These are phyloP conservation scores for Apotomis betuletana DNA, from an alignment of 2,888 invertebrate species.

Conservation along the genomic window DNA sequence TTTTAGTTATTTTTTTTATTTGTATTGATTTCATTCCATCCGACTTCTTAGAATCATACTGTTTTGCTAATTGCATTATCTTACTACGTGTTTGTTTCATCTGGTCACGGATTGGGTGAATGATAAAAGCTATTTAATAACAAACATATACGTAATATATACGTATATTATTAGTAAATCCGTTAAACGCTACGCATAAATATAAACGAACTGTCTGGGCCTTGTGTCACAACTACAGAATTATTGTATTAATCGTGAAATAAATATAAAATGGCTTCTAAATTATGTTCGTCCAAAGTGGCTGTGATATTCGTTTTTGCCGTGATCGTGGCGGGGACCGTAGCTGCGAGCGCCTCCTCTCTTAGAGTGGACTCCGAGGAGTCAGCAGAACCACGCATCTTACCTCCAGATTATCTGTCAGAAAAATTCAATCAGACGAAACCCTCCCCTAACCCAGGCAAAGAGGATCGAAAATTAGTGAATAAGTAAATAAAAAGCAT, in stretches of 20 bases:
- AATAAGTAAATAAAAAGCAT: too few species aligned
- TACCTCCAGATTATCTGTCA: neutral
- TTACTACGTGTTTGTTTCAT: conserved; percentile 24
- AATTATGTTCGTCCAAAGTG: conserved; percentile 4
- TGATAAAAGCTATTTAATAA: conserved; percentile 37
- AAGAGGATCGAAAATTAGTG: neutral
- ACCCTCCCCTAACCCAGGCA: neutral
- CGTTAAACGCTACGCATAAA: conserved; percentile 29
- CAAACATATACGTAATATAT: conserved; percentile 19
- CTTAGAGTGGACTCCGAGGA: conserved; percentile 5
- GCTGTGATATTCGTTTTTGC: conserved; percentile 18
- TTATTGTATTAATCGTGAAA: neutral
- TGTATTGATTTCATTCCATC: too few species aligned
- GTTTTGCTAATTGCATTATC: conserved; percentile 20
- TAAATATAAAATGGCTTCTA: conserved; percentile 18
- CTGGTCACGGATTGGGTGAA: conserved; percentile 23
- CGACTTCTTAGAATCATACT: conserved; percentile 17
- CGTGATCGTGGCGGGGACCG: conserved; percentile 8
- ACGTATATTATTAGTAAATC: conserved; percentile 32
- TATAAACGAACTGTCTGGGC: conserved; percentile 23
- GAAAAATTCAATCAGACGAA: conserved; percentile 10
- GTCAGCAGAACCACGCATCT: conserved; percentile 22
- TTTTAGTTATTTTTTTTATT: too few species aligned
- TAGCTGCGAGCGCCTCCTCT: conserved; percentile 5
- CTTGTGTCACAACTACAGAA: conserved; percentile 14